phyloP scores from a whole-genome alignment of 2,113 vertebrate species.

The Epinephelus cyanopodus region DNA sequence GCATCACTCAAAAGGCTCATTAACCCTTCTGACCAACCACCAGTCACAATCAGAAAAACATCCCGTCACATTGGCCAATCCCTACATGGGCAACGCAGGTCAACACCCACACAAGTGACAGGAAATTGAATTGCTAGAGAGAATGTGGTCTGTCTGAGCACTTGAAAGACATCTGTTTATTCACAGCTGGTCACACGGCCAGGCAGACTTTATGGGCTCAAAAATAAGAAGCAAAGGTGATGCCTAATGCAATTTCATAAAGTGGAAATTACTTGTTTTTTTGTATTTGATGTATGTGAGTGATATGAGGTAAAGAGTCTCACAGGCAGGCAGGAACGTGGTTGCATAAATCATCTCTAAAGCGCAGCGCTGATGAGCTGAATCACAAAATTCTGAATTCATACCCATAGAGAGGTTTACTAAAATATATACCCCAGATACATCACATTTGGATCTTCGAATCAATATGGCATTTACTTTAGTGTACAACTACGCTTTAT shows the following conservation, averaged over 20 bases:
- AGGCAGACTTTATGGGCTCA: conserved; percentile 63
- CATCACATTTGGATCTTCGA: conserved; percentile 60
- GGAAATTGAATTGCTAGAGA: conserved; percentile 83
- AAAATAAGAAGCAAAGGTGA: conserved; percentile 68
- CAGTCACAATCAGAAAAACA: conserved; percentile 79
- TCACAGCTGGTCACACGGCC: conserved; percentile 74
- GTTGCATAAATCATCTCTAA: conserved; percentile 52
- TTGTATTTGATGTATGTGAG: conserved; percentile 30
- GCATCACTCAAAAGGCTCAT: conserved; percentile 86
- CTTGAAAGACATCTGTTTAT: conserved; percentile 86
- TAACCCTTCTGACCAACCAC: conserved; percentile 88
- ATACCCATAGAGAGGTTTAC: conserved; percentile 27
- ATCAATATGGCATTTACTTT: conserved; percentile 59
- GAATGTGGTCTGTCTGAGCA: conserved; percentile 80
- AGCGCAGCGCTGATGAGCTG: conserved; percentile 30
- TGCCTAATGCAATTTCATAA: conserved; percentile 41
- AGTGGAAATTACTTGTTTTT: conserved; percentile 39
- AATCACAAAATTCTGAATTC: conserved; percentile 53
- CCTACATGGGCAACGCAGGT: conserved; percentile 76
- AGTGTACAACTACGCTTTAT: conserved; percentile 38
- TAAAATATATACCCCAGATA: conserved; percentile 57
- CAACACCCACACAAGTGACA: conserved; percentile 87
- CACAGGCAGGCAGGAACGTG: conserved; percentile 14
- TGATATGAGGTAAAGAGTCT: conserved; percentile 52
- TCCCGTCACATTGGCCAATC: conserved; percentile 78